Evolutionary conservation across 2,113 vertebrate genomes (phyloP).

Genomic region (Chloebia gouldiae): DNA sequence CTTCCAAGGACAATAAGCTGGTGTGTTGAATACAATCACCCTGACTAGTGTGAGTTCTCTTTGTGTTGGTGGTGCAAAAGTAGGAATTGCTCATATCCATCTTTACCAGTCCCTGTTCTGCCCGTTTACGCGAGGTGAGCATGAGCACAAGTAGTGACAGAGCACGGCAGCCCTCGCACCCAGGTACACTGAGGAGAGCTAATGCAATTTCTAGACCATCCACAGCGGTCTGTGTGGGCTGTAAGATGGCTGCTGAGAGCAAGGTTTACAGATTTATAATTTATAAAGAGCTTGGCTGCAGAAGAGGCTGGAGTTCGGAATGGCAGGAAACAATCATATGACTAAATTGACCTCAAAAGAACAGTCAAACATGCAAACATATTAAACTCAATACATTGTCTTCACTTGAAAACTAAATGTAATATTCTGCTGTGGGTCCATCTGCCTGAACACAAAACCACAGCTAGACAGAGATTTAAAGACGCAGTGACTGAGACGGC

Average conservation of each 20-base stretch:
- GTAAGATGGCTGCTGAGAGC: constrained; percentile 40
- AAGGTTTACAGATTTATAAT: constrained; percentile 38
- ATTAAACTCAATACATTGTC: background rate
- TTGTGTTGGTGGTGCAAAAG: background rate
- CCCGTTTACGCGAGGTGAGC: accelerated
- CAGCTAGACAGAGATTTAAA: constrained; percentile 31
- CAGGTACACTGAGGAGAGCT: background rate
- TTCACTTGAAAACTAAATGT: constrained; percentile 3
- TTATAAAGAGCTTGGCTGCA: constrained; percentile 42
- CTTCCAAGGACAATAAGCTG: background rate
- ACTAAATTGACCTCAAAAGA: constrained; percentile 30
- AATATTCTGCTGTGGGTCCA: background rate
- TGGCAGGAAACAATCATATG: background rate
- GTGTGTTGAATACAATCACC: background rate
- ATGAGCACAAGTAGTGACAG: background rate
- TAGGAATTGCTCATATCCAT: background rate
- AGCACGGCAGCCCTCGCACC: background rate
- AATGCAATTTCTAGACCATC: background rate
- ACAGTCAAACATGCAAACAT: background rate
- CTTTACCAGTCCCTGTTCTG: background rate
- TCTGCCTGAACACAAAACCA: background rate
- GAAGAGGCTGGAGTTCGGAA: background rate
- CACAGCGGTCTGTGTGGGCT: background rate
- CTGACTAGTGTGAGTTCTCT: background rate
- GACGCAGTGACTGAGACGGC: background rate